A percentile compares a stretch with the other conserved stretches of the same genome.
Conservation (phyloP, 2,797 vertebrate species). For the Falco novaeseelandiae region DNA sequence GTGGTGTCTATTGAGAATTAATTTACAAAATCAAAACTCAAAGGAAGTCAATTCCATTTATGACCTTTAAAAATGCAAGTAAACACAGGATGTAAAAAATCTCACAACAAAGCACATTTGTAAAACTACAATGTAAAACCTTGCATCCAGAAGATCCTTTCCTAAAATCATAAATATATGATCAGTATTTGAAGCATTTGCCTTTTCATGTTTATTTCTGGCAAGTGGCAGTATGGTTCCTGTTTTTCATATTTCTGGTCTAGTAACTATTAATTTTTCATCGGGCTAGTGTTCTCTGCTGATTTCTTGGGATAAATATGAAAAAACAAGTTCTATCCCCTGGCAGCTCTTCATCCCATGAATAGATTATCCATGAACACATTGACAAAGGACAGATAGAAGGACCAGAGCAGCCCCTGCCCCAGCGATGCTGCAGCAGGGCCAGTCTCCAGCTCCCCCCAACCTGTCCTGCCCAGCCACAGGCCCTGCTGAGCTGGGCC, state of each 20-base stretch:
- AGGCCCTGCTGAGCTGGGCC: background rate
- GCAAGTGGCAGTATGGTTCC: background rate
- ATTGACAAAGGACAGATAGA: background rate
- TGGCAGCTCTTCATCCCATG: background rate
- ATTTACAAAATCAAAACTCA: conserved; percentile 12
- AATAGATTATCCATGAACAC: background rate
- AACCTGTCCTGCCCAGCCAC: background rate
- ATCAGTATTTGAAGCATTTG: background rate
- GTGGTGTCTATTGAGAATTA: background rate
- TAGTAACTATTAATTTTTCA: background rate
- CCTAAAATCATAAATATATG: background rate
- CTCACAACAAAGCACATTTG: background rate
- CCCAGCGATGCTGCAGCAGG: background rate
- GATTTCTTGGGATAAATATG: background rate
- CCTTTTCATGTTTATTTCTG: background rate
- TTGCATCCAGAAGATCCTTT: background rate
- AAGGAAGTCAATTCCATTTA: background rate
- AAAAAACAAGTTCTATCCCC: background rate
- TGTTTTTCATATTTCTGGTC: background rate
- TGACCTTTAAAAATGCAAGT: background rate
- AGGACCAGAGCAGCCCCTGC: background rate
- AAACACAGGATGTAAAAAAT: background rate
- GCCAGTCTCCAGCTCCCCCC: background rate
- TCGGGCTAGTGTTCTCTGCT: background rate
- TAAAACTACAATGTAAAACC: background rate